Evolutionary conservation across 2,113 vertebrate species (phyloP).

Genomic region (Indicator maculatus): DNA sequence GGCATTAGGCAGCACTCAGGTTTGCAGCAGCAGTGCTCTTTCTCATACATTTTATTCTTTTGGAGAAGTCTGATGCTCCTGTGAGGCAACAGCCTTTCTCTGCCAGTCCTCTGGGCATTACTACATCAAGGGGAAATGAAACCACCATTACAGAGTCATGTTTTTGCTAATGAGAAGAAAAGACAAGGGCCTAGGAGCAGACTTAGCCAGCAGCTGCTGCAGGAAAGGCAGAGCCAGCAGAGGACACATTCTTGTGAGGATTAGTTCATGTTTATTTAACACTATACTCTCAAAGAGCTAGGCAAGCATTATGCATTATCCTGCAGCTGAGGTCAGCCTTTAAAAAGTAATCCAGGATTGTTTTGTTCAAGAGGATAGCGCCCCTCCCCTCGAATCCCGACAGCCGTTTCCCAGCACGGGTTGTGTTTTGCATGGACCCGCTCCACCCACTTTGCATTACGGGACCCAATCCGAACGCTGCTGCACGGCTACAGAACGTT

Average conservation of each 20-base stretch:
- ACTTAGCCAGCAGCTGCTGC: background rate
- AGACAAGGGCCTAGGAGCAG: background rate
- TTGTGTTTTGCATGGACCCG: background rate
- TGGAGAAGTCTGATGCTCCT: background rate
- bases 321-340: background rate
- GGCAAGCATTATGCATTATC: background rate
- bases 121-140: background rate
- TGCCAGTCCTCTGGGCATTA: background rate
- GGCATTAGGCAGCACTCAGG: background rate
- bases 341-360: background rate
- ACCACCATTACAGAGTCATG: background rate
- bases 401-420: background rate
- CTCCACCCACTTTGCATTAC: background rate
- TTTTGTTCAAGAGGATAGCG: background rate
- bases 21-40: background rate
- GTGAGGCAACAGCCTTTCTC: background rate
- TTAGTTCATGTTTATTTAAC: conserved; percentile 29
- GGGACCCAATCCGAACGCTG: background rate
- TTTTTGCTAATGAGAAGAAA: background rate
- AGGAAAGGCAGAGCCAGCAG: background rate
- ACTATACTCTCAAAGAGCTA: conserved; percentile 7
- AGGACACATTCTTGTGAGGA: background rate
- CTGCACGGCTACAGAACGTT: background rate
- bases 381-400: background rate
- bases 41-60: background rate